Conservation (phyloP, 1,140 invertebrate genomes). For the Macrostomum lignano region DNA sequence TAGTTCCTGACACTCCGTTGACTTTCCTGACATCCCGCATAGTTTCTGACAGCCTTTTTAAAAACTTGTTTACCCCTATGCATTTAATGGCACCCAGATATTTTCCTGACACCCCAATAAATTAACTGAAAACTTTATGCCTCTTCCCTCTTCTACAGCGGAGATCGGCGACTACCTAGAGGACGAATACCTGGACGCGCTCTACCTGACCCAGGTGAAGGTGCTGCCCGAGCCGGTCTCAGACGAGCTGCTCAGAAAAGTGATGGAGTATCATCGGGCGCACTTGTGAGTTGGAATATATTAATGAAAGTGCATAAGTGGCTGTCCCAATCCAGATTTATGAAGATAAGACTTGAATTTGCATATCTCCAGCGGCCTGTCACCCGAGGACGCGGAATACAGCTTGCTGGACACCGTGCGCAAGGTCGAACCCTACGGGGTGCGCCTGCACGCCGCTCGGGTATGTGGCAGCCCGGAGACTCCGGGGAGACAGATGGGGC, state of each 20-base stretch:
- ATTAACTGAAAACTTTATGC: no score
- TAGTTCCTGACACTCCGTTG: no score
- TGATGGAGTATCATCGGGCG: constrained; percentile 96
- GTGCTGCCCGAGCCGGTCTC: constrained; percentile 77
- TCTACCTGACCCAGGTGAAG: constrained; percentile 69
- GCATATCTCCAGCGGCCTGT: no score
- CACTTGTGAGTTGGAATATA: constrained; percentile 45
- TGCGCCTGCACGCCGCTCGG: constrained; percentile 61
- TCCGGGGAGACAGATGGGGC: no score
- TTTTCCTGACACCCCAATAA: background rate
- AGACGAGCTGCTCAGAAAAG: constrained; percentile 59
- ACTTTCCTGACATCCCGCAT: no score
- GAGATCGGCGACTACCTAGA: constrained; percentile 86
- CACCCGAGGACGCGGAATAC: constrained; percentile 86
- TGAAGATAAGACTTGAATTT: no score
- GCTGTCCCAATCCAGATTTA: no score
- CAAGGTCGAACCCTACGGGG: constrained; percentile 83
- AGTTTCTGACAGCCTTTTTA: no score
- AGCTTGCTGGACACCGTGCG: constrained; percentile 83
- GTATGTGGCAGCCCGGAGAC: no score
- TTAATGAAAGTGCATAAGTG: background rate
- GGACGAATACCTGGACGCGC: constrained; percentile 83
- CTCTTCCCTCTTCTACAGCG: constrained; percentile 33
- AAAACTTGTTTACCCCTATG: no score
- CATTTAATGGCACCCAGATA: no score